Evolutionary conservation across 1,140 invertebrate genomes (phyloP), one percentile per base, ranked within the genome.

Genomic region (Pristionchus pacificus): DNA sequence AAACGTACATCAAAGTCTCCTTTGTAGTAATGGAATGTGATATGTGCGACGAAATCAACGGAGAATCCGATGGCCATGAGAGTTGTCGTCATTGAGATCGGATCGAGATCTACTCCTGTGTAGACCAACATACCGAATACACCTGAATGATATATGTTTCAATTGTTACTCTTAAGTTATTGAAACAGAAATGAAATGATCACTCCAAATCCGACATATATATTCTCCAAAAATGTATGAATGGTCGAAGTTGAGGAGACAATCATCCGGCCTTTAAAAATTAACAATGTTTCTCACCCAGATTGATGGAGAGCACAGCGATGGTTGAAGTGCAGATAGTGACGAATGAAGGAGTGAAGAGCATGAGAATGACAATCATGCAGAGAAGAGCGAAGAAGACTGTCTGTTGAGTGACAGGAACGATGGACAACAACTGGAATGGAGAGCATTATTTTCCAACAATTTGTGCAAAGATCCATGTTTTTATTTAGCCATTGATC

Each of bases 21-120:
- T 28, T 79, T 13, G 91, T 93, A 55, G 55, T 83, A 83, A 66
- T 83, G 81, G 71, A 86, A 85, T 38, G 83, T 85, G 19, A 86
- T 85, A 64, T 87, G 86, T 6, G 85, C 85, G 30, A 85, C 82
- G 73, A 85, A 87, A 74, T 86, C 85, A 2, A 87, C 84, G 25
- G 85, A 86, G 73, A 86, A 85, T 27, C 86, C 86, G 13, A 87
- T 85, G 61, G 85, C 83, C 84, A 87, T 86, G n/a, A 87, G 80
- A 25, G 84, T 74, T 68, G 0, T 84, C 28, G 85, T 83, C 84
- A 86, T 87, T 25, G 85, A 86, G 32, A 87, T 82, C 13, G 85
- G 83, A 74, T 85, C 85, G 10, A 87, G 74, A 31, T 83, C 84
- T 30, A 87, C 77, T 30, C 74, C 79, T 79, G 84, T 85, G 62